Percentiles rank a stretch among this genome's conserved stretches.
Evolutionary conservation across 2,888 invertebrate species (phyloP).

Genomic region (Mantis religiosa): DNA sequence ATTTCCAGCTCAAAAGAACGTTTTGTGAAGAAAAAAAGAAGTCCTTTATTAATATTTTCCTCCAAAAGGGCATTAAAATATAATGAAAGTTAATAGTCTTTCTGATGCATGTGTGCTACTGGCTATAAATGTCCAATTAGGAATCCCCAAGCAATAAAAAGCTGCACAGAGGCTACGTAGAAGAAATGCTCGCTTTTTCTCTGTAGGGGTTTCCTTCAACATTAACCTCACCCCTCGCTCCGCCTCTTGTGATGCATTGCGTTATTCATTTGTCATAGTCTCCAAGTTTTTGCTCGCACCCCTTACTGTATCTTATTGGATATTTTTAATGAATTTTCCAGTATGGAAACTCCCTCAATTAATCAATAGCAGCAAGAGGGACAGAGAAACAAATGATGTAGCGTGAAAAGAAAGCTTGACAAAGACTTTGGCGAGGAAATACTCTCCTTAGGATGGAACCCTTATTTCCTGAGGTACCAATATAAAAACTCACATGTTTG

Average conservation of each 20-base stretch:
- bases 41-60: no score
- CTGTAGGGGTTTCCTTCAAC: neutral
- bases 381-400: neutral
- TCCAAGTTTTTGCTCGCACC: neutral
- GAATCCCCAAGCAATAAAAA: no score
- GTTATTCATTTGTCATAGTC: conserved; percentile 8
- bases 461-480: no score
- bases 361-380: neutral
- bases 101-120: no score
- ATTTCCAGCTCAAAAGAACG: no score
- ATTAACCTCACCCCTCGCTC: neutral
- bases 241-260: neutral
- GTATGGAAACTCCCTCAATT: neutral
- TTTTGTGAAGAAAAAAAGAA: no score
- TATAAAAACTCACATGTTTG: no score
- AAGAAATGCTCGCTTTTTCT: neutral
- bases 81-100: no score
- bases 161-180: neutral
- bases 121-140: no score
- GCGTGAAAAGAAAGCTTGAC: neutral
- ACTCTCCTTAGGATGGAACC: neutral
- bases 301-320: neutral
- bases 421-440: neutral
- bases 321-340: conserved; percentile 6
- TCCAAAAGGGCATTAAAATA: no score